Evolutionary conservation across 2,113 vertebrate species (phyloP), one percentile per base, ranked within the genome.

Genomic region (Porphyrio hochstetteri): DNA sequence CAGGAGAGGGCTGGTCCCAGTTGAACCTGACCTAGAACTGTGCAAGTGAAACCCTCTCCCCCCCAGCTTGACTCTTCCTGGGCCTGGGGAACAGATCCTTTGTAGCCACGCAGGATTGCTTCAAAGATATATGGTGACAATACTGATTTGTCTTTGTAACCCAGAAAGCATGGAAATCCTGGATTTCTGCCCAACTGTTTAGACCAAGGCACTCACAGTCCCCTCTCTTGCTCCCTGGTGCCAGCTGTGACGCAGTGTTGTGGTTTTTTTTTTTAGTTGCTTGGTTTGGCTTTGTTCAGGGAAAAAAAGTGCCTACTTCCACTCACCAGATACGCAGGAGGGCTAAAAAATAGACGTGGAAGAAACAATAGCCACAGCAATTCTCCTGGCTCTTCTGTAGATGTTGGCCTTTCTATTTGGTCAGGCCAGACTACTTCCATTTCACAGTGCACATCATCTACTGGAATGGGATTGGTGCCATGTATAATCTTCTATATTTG

Each of bases 191-290:
- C 13, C n/a, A 74, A 0, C 40, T 35, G 5, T 46, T 74, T 25
- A 13, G 10, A 38, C n/a, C 2, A 2, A 33, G 40, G 36, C 29
- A 17, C 44, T 46, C 8, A 2, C 16, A 50, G 36, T 40, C 0
- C 0, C 48, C 46, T 48, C 61, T 44, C 36, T 36, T 33, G 28
- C 40, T 87, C 31, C 38, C 28, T 78, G 42, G 44, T 53, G 52
- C 27, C 20, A 79, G 29, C 17, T 16, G 11, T 52, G 78, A 77
- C n/a, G 46, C 44, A 53, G 11, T 20, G 35, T 74, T 64, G 48
- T 7, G 11, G 12, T 42, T 42, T 42, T 42, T 42, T 42, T 42
- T 42, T 42, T 42, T 42, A 42, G 40, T 42, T 42, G 40, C 40
- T 42, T 44, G 42, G 42, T 44, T 75, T 72, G 52, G 20, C 35